Evolutionary conservation across 2,113 vertebrate species (phyloP).

Genomic region (Malurus elegans): DNA sequence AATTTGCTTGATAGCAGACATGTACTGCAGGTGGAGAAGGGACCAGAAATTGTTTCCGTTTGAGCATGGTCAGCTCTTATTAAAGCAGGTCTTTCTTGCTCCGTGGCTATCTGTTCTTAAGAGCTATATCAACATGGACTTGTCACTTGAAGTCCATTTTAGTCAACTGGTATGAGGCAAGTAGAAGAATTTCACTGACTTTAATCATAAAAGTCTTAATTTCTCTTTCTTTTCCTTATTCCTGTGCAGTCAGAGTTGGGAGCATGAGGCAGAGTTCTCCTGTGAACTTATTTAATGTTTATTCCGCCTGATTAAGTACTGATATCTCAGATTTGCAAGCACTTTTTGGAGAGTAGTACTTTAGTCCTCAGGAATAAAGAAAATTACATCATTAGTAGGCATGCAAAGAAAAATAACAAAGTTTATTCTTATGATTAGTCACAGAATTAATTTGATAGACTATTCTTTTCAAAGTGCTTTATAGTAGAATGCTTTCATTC

Average conservation of each 20-base stretch:
- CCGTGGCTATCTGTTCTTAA: background rate
- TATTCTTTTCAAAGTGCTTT: background rate
- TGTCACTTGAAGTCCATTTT: background rate
- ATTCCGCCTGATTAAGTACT: background rate
- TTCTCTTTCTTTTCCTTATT: background rate
- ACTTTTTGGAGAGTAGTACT: background rate
- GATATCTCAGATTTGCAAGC: background rate
- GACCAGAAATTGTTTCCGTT: background rate
- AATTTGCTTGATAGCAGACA: background rate
- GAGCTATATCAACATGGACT: background rate
- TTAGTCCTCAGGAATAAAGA: background rate
- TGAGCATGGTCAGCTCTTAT: accelerated
- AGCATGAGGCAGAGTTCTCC: background rate
- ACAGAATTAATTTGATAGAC: background rate
- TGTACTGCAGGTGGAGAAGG: background rate
- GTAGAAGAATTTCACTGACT: background rate
- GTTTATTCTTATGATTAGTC: background rate
- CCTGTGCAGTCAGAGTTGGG: background rate
- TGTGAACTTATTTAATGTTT: background rate
- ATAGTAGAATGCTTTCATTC: background rate
- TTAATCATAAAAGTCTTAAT: background rate
- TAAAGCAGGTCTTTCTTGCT: background rate
- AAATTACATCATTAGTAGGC: background rate
- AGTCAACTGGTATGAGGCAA: background rate
- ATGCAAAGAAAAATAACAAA: background rate